phyloP scores from a whole-genome alignment of 2,888 invertebrate genomes.

The Liposcelis brunnea region DNA sequence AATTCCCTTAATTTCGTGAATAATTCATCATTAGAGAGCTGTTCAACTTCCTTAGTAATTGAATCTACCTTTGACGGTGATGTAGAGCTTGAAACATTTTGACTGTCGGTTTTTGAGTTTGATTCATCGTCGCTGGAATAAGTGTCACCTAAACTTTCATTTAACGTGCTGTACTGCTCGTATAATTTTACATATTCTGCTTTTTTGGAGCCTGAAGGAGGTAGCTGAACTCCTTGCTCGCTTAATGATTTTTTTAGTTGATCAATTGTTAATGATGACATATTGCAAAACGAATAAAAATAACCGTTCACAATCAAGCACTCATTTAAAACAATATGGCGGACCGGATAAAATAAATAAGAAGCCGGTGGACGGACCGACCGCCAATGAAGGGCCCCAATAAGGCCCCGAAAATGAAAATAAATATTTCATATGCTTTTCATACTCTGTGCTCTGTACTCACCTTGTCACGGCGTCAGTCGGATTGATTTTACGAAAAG shows the following conservation, averaged over 20 bases:
- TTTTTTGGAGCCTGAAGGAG: background rate
- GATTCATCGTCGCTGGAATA: slow-evolving; percentile 6
- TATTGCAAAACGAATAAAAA: background rate
- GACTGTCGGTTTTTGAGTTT: background rate
- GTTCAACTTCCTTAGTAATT: background rate
- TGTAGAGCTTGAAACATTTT: slow-evolving; percentile 2
- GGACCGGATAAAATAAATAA: no score
- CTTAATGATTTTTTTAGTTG: slow-evolving; percentile 2
- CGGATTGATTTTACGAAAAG: no score
- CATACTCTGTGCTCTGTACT: no score
- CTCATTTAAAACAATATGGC: no score
- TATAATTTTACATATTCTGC: slow-evolving; percentile 5
- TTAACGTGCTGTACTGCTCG: background rate
- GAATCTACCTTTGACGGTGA: background rate
- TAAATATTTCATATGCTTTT: no score
- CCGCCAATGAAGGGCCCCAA: no score
- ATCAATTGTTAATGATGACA: slow-evolving; percentile 6
- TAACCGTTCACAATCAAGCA: background rate
- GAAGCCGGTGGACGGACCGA: no score
- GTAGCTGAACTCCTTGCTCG: background rate
- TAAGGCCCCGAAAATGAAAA: no score
- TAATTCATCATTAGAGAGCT: background rate
- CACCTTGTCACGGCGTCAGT: no score
- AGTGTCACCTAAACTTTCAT: background rate
- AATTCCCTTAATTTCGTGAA: background rate